Percentiles rank a stretch among this genome's conserved stretches.
phyloP scores from a whole-genome alignment of 2,113 vertebrate genomes.

The Picathartes gymnocephalus region DNA sequence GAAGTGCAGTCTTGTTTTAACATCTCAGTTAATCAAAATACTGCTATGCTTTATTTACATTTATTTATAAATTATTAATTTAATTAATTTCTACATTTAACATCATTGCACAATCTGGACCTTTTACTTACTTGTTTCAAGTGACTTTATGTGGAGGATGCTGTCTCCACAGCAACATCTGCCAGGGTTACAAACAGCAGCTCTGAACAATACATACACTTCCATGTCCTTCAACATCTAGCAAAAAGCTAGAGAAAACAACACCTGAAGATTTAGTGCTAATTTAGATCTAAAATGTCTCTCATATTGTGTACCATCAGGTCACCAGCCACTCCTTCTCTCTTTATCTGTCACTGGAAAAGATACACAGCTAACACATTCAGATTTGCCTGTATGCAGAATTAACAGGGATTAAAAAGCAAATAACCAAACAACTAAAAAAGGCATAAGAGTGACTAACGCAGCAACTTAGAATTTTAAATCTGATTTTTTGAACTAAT shows the following conservation, averaged over 20 bases:
- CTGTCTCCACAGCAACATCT: conserved; percentile 6
- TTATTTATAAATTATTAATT: not conserved
- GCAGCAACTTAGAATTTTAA: not conserved
- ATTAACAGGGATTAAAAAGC: not conserved
- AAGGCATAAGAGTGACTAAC: not conserved
- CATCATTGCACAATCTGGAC: not conserved
- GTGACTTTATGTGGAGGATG: not conserved
- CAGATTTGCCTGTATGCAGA: not conserved
- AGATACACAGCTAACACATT: not conserved
- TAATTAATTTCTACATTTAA: not conserved
- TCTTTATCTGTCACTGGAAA: not conserved
- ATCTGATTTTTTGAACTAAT: not conserved
- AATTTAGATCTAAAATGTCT: not conserved
- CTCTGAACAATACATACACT: not conserved
- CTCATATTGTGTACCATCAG: not conserved
- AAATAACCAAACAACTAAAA: not conserved
- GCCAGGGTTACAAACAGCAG: not conserved
- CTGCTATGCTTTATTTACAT: not conserved
- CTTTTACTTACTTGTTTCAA: not conserved
- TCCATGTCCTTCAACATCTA: not conserved
- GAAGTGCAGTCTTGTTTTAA: not conserved
- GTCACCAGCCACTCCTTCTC: not conserved
- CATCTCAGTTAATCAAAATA: not conserved
- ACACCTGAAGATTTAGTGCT: not conserved
- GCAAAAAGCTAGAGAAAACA: not conserved